Conservation (phyloP, 2,797 vertebrate genomes). For the Nyctibius grandis region DNA sequence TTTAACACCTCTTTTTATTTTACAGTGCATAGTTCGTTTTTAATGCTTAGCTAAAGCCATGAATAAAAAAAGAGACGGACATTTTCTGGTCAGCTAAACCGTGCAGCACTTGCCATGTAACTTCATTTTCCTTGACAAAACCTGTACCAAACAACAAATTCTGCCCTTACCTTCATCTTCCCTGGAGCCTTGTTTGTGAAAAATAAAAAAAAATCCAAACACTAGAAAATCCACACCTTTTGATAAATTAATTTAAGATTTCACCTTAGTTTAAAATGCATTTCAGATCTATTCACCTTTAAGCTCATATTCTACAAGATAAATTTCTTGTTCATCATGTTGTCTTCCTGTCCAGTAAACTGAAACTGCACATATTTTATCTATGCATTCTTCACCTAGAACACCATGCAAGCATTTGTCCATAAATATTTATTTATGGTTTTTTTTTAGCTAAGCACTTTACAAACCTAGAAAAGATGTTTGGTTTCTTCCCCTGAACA, state of each 20-base stretch:
- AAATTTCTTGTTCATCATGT: not conserved
- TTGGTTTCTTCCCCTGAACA: not conserved
- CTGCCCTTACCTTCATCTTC: not conserved
- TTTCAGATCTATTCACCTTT: not conserved
- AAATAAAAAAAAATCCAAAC: not conserved
- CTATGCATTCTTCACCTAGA: not conserved
- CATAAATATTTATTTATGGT: not conserved
- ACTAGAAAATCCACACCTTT: not conserved
- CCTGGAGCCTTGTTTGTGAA: not conserved
- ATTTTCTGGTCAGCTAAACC: not conserved
- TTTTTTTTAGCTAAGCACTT: not conserved
- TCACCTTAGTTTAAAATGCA: not conserved
- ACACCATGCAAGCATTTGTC: not conserved
- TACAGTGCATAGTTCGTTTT: not conserved
- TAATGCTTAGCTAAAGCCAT: constrained; percentile 3
- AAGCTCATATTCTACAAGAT: not conserved
- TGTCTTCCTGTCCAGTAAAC: not conserved
- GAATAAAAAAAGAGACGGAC: not conserved
- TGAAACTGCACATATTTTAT: not conserved
- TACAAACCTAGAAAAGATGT: not conserved
- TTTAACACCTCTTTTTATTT: not conserved
- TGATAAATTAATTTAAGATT: not conserved
- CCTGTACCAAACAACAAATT: not conserved
- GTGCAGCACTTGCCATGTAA: not conserved
- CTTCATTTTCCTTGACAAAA: not conserved